Evolutionary conservation across 1,140 invertebrate species (phyloP).

Genomic region (Varroa destructor): DNA sequence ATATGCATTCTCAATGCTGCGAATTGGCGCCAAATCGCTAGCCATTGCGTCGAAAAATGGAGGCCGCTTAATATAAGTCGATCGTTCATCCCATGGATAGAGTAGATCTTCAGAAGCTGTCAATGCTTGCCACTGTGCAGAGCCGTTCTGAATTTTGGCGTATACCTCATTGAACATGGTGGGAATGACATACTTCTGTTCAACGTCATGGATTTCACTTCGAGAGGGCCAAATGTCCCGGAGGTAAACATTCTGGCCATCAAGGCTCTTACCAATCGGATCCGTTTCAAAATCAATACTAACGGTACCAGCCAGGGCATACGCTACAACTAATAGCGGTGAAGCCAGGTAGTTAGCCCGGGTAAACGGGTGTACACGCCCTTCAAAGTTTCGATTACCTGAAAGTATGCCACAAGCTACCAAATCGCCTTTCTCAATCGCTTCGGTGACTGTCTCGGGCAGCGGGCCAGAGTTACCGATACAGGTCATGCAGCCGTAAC

Average conservation of each 20-base stretch:
- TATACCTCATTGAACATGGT: conserved; percentile 98
- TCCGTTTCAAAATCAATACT: conserved; percentile 86
- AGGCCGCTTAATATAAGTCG: conserved; percentile 90
- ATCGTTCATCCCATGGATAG: conserved; percentile 78
- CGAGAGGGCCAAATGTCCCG: conserved; percentile 88
- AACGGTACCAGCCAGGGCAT: conserved; percentile 83
- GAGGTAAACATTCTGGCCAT: conserved; percentile 65
- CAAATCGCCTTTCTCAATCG: conserved; percentile 86
- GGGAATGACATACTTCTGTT: conserved; percentile 77
- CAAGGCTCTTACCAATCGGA: conserved; percentile 55
- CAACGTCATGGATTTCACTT: conserved; percentile 68
- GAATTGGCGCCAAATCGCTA: conserved; percentile 40
- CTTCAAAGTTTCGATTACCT: conserved; percentile 94
- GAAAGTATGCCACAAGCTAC: conserved; percentile 88
- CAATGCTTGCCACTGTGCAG: conserved; percentile 67
- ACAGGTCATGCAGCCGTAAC: conserved; percentile 97
- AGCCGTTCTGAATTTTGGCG: conserved; percentile 68
- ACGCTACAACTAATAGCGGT: conserved; percentile 86
- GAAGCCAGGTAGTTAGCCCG: conserved; percentile 92
- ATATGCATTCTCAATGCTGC: conserved; percentile 49
- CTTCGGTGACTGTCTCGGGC: conserved; percentile 72
- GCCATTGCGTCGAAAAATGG: conserved; percentile 63
- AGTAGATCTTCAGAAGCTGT: conserved; percentile 62
- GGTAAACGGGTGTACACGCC: conserved; percentile 87
- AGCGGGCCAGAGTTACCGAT: conserved; percentile 94